phyloP scores from a whole-genome alignment of 1,140 invertebrate species.

The Chironomus tepperi region DNA sequence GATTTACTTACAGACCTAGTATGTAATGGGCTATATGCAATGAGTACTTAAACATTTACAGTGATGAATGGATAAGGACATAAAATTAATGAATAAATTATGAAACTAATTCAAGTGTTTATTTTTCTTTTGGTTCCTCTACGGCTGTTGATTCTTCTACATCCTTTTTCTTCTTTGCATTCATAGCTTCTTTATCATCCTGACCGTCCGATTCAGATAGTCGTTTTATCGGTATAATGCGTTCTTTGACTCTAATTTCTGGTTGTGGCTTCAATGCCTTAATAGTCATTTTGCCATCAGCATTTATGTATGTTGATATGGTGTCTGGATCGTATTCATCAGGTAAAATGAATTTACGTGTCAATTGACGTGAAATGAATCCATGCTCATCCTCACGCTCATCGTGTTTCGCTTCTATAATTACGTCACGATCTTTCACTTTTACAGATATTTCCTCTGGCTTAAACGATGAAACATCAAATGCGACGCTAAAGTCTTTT shows the following conservation, averaged over 20 bases:
- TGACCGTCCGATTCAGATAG: neutral
- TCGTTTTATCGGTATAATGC: conserved; percentile 30
- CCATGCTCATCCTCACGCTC: conserved; percentile 52
- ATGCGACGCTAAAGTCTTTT: neutral
- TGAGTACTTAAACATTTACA: too few species aligned
- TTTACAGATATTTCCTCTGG: conserved; percentile 58
- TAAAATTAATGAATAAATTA: too few species aligned
- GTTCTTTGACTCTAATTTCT: conserved; percentile 28
- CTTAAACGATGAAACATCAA: conserved; percentile 41
- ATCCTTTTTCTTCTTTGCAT: neutral
- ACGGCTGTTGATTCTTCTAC: neutral
- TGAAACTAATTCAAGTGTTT: neutral
- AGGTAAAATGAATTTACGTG: conserved; percentile 40
- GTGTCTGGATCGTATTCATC: conserved; percentile 36
- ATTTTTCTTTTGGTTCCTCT: neutral
- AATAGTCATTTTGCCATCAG: conserved; percentile 41
- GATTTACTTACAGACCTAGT: too few species aligned
- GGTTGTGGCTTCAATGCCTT: conserved; percentile 34
- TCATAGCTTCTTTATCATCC: neutral
- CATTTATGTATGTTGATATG: conserved; percentile 37
- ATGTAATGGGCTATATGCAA: too few species aligned
- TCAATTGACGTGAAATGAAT: conserved; percentile 40
- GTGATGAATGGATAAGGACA: too few species aligned
- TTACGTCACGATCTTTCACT: conserved; percentile 39
- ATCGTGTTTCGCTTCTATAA: conserved; percentile 51